Evolutionary conservation across 1,140 invertebrate genomes (phyloP), one percentile per base, ranked within the genome.

Genomic region (Tenebrio molitor): DNA sequence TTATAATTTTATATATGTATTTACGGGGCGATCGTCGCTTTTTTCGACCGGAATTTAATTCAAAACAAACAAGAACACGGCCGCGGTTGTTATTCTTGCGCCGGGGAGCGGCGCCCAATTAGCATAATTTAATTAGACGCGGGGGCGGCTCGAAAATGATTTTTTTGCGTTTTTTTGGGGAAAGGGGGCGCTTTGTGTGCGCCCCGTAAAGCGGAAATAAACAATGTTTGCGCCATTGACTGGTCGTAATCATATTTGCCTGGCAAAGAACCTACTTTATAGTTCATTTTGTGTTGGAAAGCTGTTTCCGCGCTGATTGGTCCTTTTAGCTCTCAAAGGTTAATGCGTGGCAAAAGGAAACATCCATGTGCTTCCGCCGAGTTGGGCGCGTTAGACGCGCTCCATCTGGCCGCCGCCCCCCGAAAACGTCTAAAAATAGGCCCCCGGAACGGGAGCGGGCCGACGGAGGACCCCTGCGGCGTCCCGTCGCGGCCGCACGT

Each of bases 331-430:
- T 50, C 44, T 34, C 63, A 72, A 72, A 66, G 63, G 62, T 65
- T 72, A 72, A 72, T 66, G 50, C 62, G 70, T 64, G 53, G 53
- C 58, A 64, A 64, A 72, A 72, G 70, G 70, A 66, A 66, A 66
- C 62, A 65, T 66, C 70, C 69, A 66, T 72, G 33, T 72, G 70
- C 36, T 72, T 66, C 62, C 63, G 25, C 10, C 25, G 39, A 3
- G 46, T 58, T 66, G 33, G 39, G 50, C 70, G 12, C 17, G 10
- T 72, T 66, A 72, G 63, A 53, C 16, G 16, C 63, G 70, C 70
- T 50, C 66, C 70, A 72, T 72, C 42, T 66, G 36, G 2, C 69
- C 36, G 7, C 50, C 25, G 25, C 8, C 25, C 25, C 19, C 64
- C 36, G 36, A 34, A 66, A 66, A 69, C 8, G 29, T 69, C 42